These are phyloP conservation scores for Hydrotaea cyrtoneurina DNA, from an alignment of 2,888 invertebrate genomes.

Conservation along the genomic window DNA sequence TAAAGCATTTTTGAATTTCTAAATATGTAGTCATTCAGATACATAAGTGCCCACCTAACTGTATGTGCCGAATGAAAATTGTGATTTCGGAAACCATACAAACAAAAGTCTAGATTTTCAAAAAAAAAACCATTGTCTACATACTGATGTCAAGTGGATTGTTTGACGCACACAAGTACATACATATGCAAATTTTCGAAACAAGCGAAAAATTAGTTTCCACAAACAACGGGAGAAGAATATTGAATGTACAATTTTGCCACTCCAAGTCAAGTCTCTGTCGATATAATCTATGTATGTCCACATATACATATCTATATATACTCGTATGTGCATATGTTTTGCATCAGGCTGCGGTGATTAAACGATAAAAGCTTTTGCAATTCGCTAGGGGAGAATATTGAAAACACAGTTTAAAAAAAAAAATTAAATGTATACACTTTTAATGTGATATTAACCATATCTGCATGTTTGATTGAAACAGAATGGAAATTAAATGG, in stretches of 20 bases:
- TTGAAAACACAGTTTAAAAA: background rate
- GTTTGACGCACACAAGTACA: background rate
- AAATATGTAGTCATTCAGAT: no score
- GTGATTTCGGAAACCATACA: background rate
- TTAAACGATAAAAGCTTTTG: constrained; percentile 17
- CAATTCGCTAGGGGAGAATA: background rate
- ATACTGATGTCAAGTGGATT: background rate
- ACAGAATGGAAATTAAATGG: background rate
- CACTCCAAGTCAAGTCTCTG: background rate
- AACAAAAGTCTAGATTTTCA: background rate
- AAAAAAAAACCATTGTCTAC: background rate
- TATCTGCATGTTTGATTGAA: constrained; percentile 1
- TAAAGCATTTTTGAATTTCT: no score
- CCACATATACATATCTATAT: background rate
- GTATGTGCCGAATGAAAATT: background rate
- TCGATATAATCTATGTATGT: background rate
- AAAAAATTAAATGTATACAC: background rate
- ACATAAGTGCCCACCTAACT: background rate
- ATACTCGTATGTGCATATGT: background rate
- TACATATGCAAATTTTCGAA: background rate
- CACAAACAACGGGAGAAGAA: constrained; percentile 18
- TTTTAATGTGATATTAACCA: constrained; percentile 13
- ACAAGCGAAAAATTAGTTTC: background rate
- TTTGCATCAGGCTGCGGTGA: constrained; percentile 4
- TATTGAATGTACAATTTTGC: constrained; percentile 9